A percentile compares a stretch with the other conserved stretches of the same genome.
These are phyloP conservation scores for Physeter macrocephalus DNA, from an alignment of 2,113 vertebrate species.

Conservation along the genomic window DNA sequence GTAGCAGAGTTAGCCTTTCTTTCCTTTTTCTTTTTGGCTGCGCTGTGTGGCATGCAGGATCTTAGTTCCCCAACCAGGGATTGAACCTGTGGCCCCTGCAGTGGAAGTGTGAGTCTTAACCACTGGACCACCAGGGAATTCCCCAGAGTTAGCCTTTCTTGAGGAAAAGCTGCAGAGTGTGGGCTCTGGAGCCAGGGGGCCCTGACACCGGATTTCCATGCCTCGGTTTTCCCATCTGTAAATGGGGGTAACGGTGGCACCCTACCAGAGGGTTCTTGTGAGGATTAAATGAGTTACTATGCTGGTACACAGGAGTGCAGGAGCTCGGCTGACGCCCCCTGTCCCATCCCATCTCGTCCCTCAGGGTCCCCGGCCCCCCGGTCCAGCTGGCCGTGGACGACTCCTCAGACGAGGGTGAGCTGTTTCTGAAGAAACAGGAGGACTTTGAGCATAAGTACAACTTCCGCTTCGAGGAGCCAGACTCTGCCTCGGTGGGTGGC, in stretches of 20 bases:
- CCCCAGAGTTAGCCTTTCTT: background rate
- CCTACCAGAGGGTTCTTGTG: background rate
- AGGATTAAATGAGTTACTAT: no score
- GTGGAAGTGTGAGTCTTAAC: background rate
- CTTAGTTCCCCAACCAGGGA: background rate
- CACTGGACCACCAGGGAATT: background rate
- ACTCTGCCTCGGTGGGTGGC: slow-evolving; percentile 74
- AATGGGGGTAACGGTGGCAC: background rate
- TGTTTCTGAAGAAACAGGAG: slow-evolving; percentile 89
- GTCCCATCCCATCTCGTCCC: background rate
- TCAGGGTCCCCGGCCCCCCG: slow-evolving; percentile 78
- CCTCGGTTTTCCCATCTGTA: background rate
- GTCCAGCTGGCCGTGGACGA: slow-evolving; percentile 79
- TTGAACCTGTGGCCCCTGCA: background rate
- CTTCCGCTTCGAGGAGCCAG: slow-evolving; percentile 93
- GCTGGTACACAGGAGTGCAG: accelerated
- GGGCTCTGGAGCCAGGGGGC: background rate
- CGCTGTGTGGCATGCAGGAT: background rate
- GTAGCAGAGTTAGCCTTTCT: background rate
- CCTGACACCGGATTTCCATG: background rate
- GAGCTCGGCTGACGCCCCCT: background rate
- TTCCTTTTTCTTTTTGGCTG: background rate
- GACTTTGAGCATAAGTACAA: slow-evolving; percentile 92
- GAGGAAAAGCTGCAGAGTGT: background rate
- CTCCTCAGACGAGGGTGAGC: slow-evolving; percentile 90